Evolutionary conservation across 1,140 invertebrate species (phyloP).

Genomic region (Listronotus bonariensis): DNA sequence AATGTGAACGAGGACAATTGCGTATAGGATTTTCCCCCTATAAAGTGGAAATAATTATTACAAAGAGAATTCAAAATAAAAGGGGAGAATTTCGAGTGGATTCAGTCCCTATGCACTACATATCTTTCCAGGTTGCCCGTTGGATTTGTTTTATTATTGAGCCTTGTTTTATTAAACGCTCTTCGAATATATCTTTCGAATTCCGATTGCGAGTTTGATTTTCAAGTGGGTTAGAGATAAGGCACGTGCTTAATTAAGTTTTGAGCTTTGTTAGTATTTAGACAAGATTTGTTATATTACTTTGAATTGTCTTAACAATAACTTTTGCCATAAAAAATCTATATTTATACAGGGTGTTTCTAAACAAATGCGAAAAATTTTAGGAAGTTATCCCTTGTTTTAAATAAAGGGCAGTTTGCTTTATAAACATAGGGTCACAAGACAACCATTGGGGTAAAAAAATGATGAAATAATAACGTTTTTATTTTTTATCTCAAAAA

Average conservation of each 20-base stretch:
- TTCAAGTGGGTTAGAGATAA: conserved; percentile 17
- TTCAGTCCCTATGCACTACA: conserved; percentile 23
- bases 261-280: no score
- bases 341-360: no score
- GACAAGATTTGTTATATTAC: no score
- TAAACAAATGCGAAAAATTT: no score
- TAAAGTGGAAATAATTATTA: conserved; percentile 46
- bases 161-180: conserved; percentile 3
- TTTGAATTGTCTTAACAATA: neutral
- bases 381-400: no score
- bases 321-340: no score
- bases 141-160: conserved; percentile 9
- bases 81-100: conserved; percentile 46
- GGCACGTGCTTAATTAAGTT: conserved; percentile 36
- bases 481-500: no score
- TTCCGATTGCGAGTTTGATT: conserved; percentile 17
- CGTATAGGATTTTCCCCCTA: conserved; percentile 2
- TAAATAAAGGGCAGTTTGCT: no score
- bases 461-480: no score
- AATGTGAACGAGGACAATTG: conserved; percentile 7
- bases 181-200: conserved; percentile 13
- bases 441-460: no score
- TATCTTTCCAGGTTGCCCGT: conserved; percentile 16
- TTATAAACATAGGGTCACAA: no score
- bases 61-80: conserved; percentile 42